A percentile compares a stretch with the other conserved stretches of the same genome.
Evolutionary conservation across 1,140 invertebrate genomes (phyloP).

Genomic region (Bombus superbus): DNA sequence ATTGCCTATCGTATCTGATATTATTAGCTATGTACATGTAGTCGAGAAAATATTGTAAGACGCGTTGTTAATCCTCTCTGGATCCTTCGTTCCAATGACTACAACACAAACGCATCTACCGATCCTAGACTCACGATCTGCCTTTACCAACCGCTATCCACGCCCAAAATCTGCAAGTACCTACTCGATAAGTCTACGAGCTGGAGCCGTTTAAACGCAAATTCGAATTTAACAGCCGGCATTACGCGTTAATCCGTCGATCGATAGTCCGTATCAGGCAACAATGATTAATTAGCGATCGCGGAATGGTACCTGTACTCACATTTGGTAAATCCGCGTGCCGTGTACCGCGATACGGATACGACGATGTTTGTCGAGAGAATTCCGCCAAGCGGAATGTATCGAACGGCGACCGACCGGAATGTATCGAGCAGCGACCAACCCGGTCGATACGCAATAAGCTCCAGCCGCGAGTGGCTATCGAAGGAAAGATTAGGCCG

Average conservation of each 20-base stretch:
- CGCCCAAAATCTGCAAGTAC: not conserved
- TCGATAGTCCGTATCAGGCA: constrained; percentile 11
- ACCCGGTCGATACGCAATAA: constrained; percentile 49
- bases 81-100: not conserved
- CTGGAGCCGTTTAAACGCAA: not conserved
- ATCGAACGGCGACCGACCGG: constrained; percentile 12
- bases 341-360: constrained; percentile 10
- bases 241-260: constrained; percentile 1
- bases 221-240: not conserved
- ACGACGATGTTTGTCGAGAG: constrained; percentile 58
- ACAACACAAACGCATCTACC: not conserved
- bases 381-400: constrained; percentile 36
- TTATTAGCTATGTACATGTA: not conserved
- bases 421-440: constrained; percentile 37
- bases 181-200: not conserved
- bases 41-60: not conserved
- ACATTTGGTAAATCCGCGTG: constrained; percentile 43
- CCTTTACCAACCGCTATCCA: not conserved
- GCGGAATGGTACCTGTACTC: constrained; percentile 22
- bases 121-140: no score
- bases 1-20: no score
- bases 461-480: constrained; percentile 47
- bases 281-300: constrained; percentile 48
- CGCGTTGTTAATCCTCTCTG: not conserved
- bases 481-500: constrained; percentile 77